A percentile compares a stretch with the other conserved stretches of the same genome.
Evolutionary conservation across 2,113 vertebrate genomes (phyloP).

Genomic region (Pao palembangensis): DNA sequence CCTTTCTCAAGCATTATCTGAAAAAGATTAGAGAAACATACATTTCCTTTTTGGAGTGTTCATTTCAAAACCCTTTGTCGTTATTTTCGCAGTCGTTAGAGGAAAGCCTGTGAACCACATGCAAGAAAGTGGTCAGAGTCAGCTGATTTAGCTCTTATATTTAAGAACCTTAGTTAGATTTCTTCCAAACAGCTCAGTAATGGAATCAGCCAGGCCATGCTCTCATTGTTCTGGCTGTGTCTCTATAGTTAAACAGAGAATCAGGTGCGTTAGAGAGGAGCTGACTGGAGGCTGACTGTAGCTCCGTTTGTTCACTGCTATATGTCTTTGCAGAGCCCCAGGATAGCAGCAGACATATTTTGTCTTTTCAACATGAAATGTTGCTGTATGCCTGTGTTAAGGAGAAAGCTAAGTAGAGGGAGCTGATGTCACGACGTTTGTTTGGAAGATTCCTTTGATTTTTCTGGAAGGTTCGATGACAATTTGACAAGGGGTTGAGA

Average conservation of each 20-base stretch:
- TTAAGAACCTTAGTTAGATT: constrained; percentile 33
- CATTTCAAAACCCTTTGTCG: constrained; percentile 52
- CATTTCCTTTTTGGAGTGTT: constrained; percentile 54
- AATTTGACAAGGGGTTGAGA: constrained; percentile 58
- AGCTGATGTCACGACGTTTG: constrained; percentile 45
- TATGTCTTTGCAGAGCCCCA: constrained; percentile 4
- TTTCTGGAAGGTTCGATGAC: constrained; percentile 53
- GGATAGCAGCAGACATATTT: constrained; percentile 20
- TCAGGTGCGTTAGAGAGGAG: constrained; percentile 23
- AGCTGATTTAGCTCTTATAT: constrained; percentile 25
- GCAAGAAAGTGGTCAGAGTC: constrained; percentile 13
- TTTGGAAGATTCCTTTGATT: constrained; percentile 57
- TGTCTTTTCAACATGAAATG: constrained; percentile 46
- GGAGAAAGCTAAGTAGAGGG: constrained; percentile 36
- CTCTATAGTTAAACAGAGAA: background rate
- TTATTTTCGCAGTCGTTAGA: constrained; percentile 38
- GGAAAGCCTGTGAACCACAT: constrained; percentile 21
- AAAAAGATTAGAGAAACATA: constrained; percentile 66
- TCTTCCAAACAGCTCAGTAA: constrained; percentile 21
- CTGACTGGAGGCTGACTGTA: constrained; percentile 37
- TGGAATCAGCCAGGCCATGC: constrained; percentile 18
- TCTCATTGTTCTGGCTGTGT: constrained; percentile 8
- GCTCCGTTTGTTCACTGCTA: constrained; percentile 35
- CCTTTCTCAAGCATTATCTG: constrained; percentile 44
- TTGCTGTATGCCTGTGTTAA: constrained; percentile 40